Percentiles rank a stretch among this genome's conserved stretches.
Evolutionary conservation across 2,888 invertebrate genomes (phyloP).

Genomic region (Abrostola tripartita): DNA sequence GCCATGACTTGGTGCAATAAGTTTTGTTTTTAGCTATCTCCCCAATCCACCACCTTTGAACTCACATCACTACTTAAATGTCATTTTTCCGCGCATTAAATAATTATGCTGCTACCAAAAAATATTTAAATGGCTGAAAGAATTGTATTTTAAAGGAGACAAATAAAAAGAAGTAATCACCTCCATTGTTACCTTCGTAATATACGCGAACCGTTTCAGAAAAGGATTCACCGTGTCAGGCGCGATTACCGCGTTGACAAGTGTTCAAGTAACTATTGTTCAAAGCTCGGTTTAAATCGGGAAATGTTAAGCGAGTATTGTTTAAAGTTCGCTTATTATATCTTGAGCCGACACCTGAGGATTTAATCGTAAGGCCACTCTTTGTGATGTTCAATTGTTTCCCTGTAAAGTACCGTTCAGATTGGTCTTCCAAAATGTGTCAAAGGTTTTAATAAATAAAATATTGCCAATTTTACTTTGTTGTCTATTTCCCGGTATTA

Average conservation of each 20-base stretch:
- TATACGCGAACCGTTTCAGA: constrained; percentile 15
- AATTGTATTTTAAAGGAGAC: neutral
- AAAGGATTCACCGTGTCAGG: constrained; percentile 46
- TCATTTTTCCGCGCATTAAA: too few relatives aligned
- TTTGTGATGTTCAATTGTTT: constrained; percentile 53
- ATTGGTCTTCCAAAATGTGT: constrained; percentile 1
- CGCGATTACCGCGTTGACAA: constrained; percentile 74
- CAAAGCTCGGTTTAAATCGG: constrained; percentile 59
- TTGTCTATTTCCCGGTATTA: too few relatives aligned
- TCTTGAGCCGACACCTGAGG: constrained; percentile 64
- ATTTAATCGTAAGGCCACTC: constrained; percentile 54
- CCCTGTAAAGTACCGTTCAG: constrained; percentile 28
- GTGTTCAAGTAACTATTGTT: constrained; percentile 70
- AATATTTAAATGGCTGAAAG: neutral
- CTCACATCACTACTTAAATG: too few relatives aligned
- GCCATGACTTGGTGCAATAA: too few relatives aligned
- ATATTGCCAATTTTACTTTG: too few relatives aligned
- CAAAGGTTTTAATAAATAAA: too few relatives aligned
- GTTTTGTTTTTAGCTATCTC: too few relatives aligned
- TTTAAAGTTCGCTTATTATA: constrained; percentile 63
- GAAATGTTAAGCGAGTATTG: constrained; percentile 69
- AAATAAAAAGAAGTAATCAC: neutral
- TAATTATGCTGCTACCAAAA: constrained; percentile 22
- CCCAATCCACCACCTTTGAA: too few relatives aligned
- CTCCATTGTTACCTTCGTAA: constrained; percentile 46